Percentiles rank a stretch among this genome's conserved stretches.
Evolutionary conservation across 2,797 vertebrate genomes (phyloP).

Genomic region (Trachurus trachurus): DNA sequence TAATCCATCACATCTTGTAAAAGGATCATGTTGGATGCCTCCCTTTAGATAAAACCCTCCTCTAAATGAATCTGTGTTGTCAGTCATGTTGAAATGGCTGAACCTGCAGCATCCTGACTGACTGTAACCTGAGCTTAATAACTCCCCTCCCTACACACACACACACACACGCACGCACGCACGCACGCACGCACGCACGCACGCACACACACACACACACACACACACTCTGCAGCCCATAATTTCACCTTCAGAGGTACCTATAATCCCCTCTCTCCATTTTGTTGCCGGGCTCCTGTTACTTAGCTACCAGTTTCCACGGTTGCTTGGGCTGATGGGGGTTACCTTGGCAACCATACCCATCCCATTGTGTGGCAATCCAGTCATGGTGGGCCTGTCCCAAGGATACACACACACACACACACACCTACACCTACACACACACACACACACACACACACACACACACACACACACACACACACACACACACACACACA

Average conservation of each 20-base stretch:
- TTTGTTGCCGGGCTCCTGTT: constrained; percentile 74
- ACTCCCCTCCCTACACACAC: neutral
- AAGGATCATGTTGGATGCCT: neutral
- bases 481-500: constrained; percentile 6
- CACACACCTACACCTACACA: neutral
- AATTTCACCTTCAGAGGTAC: constrained; percentile 43
- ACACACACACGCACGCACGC: constrained; percentile 38
- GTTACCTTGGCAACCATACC: constrained; percentile 78
- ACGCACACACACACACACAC: constrained; percentile 44
- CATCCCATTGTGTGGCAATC: constrained; percentile 72
- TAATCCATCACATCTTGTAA: no score
- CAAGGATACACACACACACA: constrained; percentile 48
- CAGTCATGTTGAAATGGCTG: neutral
- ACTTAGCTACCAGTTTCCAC: constrained; percentile 80
- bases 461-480: constrained; percentile 11
- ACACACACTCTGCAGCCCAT: constrained; percentile 19
- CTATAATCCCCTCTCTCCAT: constrained; percentile 53
- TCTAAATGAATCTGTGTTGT: neutral
- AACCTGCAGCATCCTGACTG: neutral
- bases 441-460: no score
- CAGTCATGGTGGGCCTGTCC: constrained; percentile 64
- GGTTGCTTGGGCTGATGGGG: constrained; percentile 71
- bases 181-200: constrained; percentile 19
- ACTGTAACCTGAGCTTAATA: neutral
- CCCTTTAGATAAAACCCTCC: neutral